Base-by-base conservation (phyloP, 2,797 vertebrate genomes). In the Enteromius mattozi region DNA sequence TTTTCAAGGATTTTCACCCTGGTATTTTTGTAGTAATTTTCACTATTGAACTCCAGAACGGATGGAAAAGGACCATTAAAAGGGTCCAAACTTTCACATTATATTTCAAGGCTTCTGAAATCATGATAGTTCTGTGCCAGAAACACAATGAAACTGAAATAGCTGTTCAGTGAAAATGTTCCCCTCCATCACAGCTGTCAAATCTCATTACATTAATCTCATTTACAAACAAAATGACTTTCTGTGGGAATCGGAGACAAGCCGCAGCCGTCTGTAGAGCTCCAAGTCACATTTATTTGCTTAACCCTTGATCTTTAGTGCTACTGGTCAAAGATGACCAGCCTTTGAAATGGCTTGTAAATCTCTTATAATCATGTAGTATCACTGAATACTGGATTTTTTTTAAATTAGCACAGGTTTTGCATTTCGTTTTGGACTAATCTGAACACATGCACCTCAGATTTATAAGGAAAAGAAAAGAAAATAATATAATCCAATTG, bases 181-280 rank as follows among this genome's bases (percentile, higher is more conserved):
- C 30, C 63, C 30, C 63, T 66, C 63, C 65, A 66, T 66, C 65
- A 66, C 17, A 66, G 63, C 63, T 35, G 30, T 66, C 63, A 66
- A 35, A 37, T 66, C 17, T 35, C 17, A 37, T 66, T 66, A 37
- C 33, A 35, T 21, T 19, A 9, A 37, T 66, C 65, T 21, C 33
- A 66, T 66, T 66, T 35, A 66, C 63, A 66, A 66, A 35, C 30
- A 66, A 35, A 66, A 66, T 8, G 30, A 33, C 63, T 17, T 65
- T 65, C 61, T 65, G 27, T 30, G 61, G n/a, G n/a, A 27, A 13
- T 13, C n/a, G 7, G 51, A 21, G 19, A 3, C 51, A 7, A 9
- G 19, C 51, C 7, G 2, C 7, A 61, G 56, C 3, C 21, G 1
- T 24, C n/a, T 3, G n/a, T 10, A 45, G 6, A 70, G 68, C n/a